Evolutionary conservation across 2,113 vertebrate genomes (phyloP), one percentile per base, ranked within the genome.

Genomic region (Uropsilus gracilis): DNA sequence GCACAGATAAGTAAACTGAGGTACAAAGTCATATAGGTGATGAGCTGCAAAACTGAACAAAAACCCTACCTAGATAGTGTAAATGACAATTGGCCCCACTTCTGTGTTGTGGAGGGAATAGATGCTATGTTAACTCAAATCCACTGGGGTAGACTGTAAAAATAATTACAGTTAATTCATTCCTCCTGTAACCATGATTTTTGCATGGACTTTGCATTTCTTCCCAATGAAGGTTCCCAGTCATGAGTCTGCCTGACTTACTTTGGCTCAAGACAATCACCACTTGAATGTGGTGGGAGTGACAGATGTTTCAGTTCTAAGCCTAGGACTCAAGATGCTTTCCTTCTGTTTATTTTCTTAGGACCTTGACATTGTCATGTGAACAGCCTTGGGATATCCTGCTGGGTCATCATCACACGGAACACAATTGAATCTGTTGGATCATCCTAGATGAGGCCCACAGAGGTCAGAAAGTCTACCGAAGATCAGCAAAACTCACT

Each of bases 1-100:
- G 3, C 88, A 46, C 26, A 93, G 73, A 71, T 63, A 83, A 84
- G 57, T 75, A 86, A 95, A 78, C 34, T 0, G 32, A 94, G 75
- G 34, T 71, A 76, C 20, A 73, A 20, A 73, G 42, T 72, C 66
- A 88, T 46, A 59, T 14, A 80, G 42, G 93, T 46, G 39, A n/a
- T 63, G 30, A 84, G n/a, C 30, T 46, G 4, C 72, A 72, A 73
- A 77, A 86, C 0, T 22, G 13, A 18, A 37, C 22, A 20, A 78
- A 73, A 90, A 57, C 34, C 39, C 37, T 86, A 34, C 39, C 16
- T 3, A 24, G n/a, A n/a, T n/a, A 5, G 14, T 13, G 12, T 6
- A 57, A 42, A 6, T 34, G 73, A 73, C 30, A 22, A 64, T 3
- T 30, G 22, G 53, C 48, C 18, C 17, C 55, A 44, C 86, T 50